A percentile compares a stretch with the other conserved stretches of the same genome.
Conservation (phyloP, 23 tunicate species). For the Botrylloides violaceus region DNA sequence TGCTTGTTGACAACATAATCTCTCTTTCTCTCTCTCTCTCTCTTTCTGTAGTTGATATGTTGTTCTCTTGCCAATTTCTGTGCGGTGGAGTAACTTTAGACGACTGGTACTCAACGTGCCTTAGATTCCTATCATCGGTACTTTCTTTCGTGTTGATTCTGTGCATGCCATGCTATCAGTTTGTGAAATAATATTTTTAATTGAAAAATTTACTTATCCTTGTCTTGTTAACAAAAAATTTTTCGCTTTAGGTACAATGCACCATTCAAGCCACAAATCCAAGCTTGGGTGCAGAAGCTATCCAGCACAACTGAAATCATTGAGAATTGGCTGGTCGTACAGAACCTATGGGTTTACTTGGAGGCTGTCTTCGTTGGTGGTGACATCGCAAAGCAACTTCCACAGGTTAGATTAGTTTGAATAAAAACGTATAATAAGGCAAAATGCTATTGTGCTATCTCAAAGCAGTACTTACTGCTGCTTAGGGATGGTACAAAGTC, state of each 20-base stretch:
- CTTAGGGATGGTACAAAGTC: no score
- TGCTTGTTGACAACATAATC: no score
- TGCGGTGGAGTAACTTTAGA: no score
- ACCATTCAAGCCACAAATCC: constrained; percentile 98
- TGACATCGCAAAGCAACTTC: constrained; percentile 96
- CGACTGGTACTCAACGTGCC: no score
- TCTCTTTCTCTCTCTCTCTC: no score
- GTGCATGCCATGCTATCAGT: neutral
- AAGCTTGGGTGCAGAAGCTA: constrained; percentile 93
- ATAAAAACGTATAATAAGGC: no score
- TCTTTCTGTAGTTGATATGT: no score
- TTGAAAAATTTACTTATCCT: neutral
- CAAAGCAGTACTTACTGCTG: no score
- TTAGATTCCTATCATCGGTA: no score
- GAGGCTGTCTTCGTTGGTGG: constrained; percentile 99
- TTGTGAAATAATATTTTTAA: neutral
- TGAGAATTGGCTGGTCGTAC: constrained; percentile 94
- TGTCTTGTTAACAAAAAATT: neutral
- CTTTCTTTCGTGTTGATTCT: no score
- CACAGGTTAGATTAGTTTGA: constrained; percentile 68
- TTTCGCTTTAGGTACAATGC: constrained; percentile 99
- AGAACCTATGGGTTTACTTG: constrained; percentile 98
- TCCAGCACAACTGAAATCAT: constrained; percentile 97
- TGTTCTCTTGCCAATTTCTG: no score
- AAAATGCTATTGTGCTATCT: no score